These are phyloP conservation scores for Caenorhabditis virilis DNA, from an alignment of 2,888 invertebrate species.

Conservation along the genomic window DNA sequence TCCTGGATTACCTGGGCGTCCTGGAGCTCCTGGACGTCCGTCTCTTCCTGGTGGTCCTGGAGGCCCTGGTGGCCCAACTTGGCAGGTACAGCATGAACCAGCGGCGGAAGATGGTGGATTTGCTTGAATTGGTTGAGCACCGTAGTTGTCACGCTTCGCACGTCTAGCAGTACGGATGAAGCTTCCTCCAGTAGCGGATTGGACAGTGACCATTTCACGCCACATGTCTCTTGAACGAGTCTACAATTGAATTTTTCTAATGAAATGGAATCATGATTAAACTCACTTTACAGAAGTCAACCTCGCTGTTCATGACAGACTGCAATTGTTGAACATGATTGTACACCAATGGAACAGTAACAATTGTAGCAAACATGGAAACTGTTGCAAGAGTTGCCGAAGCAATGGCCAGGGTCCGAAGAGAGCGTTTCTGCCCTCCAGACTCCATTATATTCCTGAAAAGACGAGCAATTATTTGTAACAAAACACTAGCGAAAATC, in stretches of 20 bases:
- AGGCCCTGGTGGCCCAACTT: constrained; percentile 58
- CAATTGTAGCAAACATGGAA: constrained; percentile 63
- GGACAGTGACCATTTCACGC: constrained; percentile 68
- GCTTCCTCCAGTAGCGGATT: constrained; percentile 54
- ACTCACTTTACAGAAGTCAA: constrained; percentile 68
- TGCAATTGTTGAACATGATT: constrained; percentile 68
- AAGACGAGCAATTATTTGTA: no score
- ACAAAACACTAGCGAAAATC: no score
- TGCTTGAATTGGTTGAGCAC: constrained; percentile 46
- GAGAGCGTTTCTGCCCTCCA: constrained; percentile 45
- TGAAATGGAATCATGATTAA: background rate
- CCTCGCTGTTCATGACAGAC: constrained; percentile 68
- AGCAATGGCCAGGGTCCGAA: constrained; percentile 65
- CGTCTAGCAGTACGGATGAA: constrained; percentile 39
- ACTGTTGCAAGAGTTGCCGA: constrained; percentile 64
- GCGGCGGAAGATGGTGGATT: constrained; percentile 46
- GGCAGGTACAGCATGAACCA: constrained; percentile 65
- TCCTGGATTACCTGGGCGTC: constrained; percentile 58
- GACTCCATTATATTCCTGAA: no score
- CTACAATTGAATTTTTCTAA: constrained; percentile 30
- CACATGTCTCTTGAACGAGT: constrained; percentile 68
- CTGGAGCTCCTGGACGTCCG: constrained; percentile 63
- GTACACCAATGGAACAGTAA: constrained; percentile 68
- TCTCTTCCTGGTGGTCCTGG: constrained; percentile 59
- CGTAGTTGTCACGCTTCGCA: constrained; percentile 41